Base-by-base conservation (phyloP, 2,797 vertebrate genomes). In the Myotis vivesi region DNA sequence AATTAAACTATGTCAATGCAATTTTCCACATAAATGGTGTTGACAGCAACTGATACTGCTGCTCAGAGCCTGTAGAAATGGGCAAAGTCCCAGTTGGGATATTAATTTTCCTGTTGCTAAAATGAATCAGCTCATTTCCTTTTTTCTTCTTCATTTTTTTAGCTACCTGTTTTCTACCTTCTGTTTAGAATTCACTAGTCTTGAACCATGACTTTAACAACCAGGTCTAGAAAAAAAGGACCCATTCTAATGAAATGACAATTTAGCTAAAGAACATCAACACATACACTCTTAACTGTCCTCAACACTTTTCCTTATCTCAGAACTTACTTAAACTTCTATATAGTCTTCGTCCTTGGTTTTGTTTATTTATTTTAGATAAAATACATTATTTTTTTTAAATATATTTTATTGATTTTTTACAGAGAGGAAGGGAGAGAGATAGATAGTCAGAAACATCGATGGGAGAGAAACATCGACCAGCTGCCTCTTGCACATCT, bases 11-110 rank as follows among this genome's bases (percentile, higher is more conserved):
- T 2, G 6, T 89, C 92, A 85, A 25, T 92, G 94, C 49, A 93
- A 96, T 97, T 96, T 97, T 97, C 92, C 85, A 96, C 95, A 92
- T 77, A 92, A 96, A 87, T 4, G 30, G 62, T 17, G 51, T 81
- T 96, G 97, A 98, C 83, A 96, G 96, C 95, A 96, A 91, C 1
- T 71, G 95, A 95, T 92, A 95, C n/a, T 76, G 5, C 53, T 91
- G 71, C 95, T 95, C 92, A n/a, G 41, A 95, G 89, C 68, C 66
- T 95, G 28, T 8, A 95, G 79, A 96, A 97, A 97, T 6, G 16
- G 89, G 36, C 80, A 93, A 95, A 92, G 13, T 96, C 94, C 64
- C 95, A 96, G 71, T 3, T 59, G 82, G 46, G 80, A 81, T 46
- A 89, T 91, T 51, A 93, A 30, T 86, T 91, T 96, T 88, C 68